Evolutionary conservation across 37 sponge, comb jelly and placozoan genomes (phyloP).

Genomic region (Tethya wilhelma): DNA sequence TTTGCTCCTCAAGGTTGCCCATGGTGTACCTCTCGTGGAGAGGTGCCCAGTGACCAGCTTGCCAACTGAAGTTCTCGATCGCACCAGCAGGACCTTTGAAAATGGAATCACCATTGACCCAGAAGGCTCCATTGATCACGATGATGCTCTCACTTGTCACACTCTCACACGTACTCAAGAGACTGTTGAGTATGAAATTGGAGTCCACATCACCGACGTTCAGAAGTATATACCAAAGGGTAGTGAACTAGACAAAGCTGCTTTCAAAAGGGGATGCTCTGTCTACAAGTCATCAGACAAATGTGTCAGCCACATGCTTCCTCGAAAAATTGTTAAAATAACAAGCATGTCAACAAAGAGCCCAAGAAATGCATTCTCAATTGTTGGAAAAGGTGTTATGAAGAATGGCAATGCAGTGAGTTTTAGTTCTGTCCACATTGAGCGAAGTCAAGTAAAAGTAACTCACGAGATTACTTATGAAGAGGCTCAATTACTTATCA

Average conservation of each 20-base stretch:
- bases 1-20: conserved; percentile 1
- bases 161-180: background rate
- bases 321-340: background rate
- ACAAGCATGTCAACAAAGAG: background rate
- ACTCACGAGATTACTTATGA: conserved; percentile 10
- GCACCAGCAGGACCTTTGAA: background rate
- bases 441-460: background rate
- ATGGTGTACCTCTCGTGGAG: background rate
- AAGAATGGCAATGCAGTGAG: background rate
- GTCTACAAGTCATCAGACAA: conserved; percentile 22
- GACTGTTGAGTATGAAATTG: conserved; percentile 8
- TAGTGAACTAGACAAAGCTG: conserved; percentile 5
- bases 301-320: conserved; percentile 31
- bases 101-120: conserved; percentile 35
- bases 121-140: conserved; percentile 5
- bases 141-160: conserved; percentile 27
- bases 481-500: conserved; percentile 24
- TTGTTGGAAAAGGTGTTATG: background rate
- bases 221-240: conserved; percentile 2
- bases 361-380: conserved; percentile 11
- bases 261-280: conserved; percentile 25
- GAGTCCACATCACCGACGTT: conserved; percentile 61
- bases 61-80: background rate
- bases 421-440: background rate
- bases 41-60: background rate